Percentiles rank a stretch among this genome's conserved stretches.
These are phyloP conservation scores for Epiblema foenella DNA, from an alignment of 2,888 invertebrate genomes.

Conservation along the genomic window DNA sequence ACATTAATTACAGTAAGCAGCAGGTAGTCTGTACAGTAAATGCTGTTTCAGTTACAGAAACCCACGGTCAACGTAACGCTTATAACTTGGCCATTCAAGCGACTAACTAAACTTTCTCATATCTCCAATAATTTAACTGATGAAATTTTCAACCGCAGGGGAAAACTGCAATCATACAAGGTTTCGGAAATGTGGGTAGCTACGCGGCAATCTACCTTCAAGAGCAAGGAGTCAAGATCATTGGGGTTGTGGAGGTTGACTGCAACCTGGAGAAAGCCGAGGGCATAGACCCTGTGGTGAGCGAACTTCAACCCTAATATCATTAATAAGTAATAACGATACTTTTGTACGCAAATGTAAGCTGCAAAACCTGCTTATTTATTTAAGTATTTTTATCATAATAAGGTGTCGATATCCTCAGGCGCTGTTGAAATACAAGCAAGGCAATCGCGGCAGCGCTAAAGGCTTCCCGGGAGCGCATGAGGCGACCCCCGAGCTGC, in stretches of 20 bases:
- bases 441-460: constrained; percentile 83
- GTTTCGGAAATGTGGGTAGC: constrained; percentile 93
- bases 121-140: background rate
- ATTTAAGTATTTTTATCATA: too few relatives aligned
- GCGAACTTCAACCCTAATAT: constrained; percentile 44
- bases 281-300: constrained; percentile 85
- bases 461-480: constrained; percentile 87
- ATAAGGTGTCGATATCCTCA: constrained; percentile 48
- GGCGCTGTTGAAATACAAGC: constrained; percentile 74
- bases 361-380: too few relatives aligned
- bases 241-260: constrained; percentile 89
- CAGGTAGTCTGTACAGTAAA: too few relatives aligned
- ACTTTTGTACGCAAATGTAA: background rate
- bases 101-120: too few relatives aligned
- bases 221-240: constrained; percentile 88
- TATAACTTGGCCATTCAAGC: too few relatives aligned
- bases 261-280: constrained; percentile 86
- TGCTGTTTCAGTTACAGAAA: too few relatives aligned
- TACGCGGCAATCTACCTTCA: constrained; percentile 89
- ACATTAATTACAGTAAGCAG: too few relatives aligned
- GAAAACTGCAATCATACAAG: constrained; percentile 92
- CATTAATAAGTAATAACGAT: too few relatives aligned
- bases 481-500: constrained; percentile 84
- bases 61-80: too few relatives aligned
- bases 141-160: constrained; percentile 54